Conservation (phyloP, 2,113 vertebrate species). For the Lepus timidus region DNA sequence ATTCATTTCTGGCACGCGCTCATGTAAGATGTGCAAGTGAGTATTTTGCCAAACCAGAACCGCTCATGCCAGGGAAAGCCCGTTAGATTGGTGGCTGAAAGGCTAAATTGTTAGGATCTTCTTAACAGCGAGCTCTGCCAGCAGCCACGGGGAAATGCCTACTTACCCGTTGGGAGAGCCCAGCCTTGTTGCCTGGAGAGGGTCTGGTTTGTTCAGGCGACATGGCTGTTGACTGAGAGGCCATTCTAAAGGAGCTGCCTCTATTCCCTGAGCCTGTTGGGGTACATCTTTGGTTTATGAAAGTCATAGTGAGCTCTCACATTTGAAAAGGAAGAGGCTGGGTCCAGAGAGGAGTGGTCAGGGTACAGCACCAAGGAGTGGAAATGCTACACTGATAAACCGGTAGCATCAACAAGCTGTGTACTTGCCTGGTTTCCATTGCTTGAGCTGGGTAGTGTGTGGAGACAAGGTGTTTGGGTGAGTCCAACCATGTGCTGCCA, state of each 20-base stretch:
- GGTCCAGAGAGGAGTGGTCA: neutral
- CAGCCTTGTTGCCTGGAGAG: neutral
- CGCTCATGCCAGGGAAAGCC: slow-evolving; percentile 75
- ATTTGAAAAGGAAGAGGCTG: slow-evolving; percentile 23
- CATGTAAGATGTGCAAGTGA: slow-evolving; percentile 72
- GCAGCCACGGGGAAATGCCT: slow-evolving; percentile 55
- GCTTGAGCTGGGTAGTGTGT: too few species aligned
- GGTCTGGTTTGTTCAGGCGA: neutral
- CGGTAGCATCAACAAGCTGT: neutral
- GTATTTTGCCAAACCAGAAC: slow-evolving; percentile 56
- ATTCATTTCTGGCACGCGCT: slow-evolving; percentile 59
- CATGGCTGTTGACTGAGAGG: neutral
- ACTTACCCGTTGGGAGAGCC: slow-evolving; percentile 12
- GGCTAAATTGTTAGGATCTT: slow-evolving; percentile 70
- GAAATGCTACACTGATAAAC: neutral
- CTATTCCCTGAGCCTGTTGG: neutral
- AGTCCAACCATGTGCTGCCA: too few species aligned
- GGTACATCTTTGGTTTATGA: neutral
- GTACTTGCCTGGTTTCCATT: neutral
- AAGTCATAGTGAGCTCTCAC: neutral
- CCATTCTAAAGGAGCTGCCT: neutral
- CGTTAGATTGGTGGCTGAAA: slow-evolving; percentile 78
- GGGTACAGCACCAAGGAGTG: neutral
- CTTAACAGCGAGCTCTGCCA: slow-evolving; percentile 57
- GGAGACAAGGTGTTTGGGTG: too few species aligned